These are phyloP conservation scores for Cyphomyrmex costatus DNA, from an alignment of 1,140 invertebrate species.

Conservation along the genomic window DNA sequence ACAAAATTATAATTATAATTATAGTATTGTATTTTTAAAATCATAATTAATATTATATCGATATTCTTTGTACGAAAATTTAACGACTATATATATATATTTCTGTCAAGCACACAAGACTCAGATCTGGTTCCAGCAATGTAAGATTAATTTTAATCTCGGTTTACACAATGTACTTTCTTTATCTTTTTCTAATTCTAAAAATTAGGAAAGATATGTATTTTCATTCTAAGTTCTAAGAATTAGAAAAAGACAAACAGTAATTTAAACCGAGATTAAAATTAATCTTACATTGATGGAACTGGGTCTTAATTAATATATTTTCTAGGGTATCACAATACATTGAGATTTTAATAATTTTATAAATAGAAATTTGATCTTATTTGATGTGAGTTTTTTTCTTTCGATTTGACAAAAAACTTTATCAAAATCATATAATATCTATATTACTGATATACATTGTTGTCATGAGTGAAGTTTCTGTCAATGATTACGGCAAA, in stretches of 20 bases:
- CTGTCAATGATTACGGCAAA: constrained; percentile 23
- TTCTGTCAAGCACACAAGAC: not conserved
- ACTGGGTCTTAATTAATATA: not conserved
- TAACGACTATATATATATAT: not conserved
- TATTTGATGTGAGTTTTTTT: not conserved
- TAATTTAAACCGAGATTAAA: too few species aligned
- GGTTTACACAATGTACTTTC: too few species aligned
- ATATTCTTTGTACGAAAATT: not conserved
- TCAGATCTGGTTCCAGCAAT: not conserved
- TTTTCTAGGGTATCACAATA: constrained; percentile 3
- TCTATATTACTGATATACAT: constrained; percentile 40
- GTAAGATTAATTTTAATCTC: too few species aligned
- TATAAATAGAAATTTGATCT: constrained; percentile 19
- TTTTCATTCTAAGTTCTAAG: too few species aligned
- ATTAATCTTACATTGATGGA: too few species aligned
- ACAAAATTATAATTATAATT: not conserved
- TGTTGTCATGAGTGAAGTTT: constrained; percentile 17
- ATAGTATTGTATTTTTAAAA: not conserved
- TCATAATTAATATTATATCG: constrained; percentile 1
- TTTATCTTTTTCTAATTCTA: too few species aligned
- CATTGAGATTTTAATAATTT: not conserved
- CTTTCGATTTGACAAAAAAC: not conserved
- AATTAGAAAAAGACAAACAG: too few species aligned
- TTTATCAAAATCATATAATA: constrained; percentile 42
- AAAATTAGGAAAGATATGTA: too few species aligned